Evolutionary conservation across 2,113 vertebrate species (phyloP).

Genomic region (Nothobranchius furzeri): DNA sequence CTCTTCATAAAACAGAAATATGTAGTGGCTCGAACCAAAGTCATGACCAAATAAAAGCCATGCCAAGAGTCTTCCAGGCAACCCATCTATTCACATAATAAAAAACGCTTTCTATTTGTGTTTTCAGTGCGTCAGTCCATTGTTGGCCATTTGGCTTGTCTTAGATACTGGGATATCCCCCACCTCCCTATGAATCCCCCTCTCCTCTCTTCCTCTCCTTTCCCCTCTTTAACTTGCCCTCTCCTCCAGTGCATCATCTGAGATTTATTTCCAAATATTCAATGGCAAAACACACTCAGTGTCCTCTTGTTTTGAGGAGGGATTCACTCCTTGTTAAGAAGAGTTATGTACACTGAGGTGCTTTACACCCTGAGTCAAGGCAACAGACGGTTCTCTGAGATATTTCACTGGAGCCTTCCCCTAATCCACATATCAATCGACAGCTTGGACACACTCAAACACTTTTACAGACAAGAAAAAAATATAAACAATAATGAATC

Average conservation of each 20-base stretch:
- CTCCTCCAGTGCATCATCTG: constrained; percentile 71
- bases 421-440: constrained; percentile 79
- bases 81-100: constrained; percentile 72
- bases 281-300: constrained; percentile 75
- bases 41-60: constrained; percentile 68
- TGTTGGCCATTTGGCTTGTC: constrained; percentile 65
- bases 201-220: constrained; percentile 50
- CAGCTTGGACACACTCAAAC: constrained; percentile 41
- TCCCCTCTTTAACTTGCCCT: constrained; percentile 45
- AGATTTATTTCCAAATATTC: constrained; percentile 85
- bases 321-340: constrained; percentile 79
- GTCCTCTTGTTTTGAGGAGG: constrained; percentile 73
- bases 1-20: constrained; percentile 79
- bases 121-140: constrained; percentile 68
- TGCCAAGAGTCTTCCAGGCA: constrained; percentile 70
- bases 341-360: constrained; percentile 78
- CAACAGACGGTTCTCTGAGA: constrained; percentile 64
- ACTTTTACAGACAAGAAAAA: constrained; percentile 45
- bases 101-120: constrained; percentile 74
- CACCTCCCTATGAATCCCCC: constrained; percentile 68
- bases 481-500: background rate
- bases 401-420: constrained; percentile 66
- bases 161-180: constrained; percentile 62
- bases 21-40: constrained; percentile 70
- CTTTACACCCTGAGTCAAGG: constrained; percentile 71